Conservation (phyloP, 2,888 invertebrate species). For the Trichacis sp. region DNA sequence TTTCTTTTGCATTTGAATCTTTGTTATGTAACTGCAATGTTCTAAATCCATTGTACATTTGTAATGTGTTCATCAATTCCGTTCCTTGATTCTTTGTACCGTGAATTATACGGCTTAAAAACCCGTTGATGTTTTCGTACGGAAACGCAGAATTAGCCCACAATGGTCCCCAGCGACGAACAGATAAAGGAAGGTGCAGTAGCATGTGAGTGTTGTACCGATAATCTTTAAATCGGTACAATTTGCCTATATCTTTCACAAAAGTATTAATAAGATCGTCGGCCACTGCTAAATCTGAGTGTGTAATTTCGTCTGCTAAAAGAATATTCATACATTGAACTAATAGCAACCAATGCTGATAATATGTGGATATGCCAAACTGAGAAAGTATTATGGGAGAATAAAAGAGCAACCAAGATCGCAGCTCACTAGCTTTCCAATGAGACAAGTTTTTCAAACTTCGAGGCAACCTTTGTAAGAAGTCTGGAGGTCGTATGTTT, state of each 20-base stretch:
- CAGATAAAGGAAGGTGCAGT: conserved; percentile 9
- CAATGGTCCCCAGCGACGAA: conserved; percentile 10
- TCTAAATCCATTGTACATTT: neutral
- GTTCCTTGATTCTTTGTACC: conserved; percentile 5
- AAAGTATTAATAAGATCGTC: conserved; percentile 14
- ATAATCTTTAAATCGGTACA: neutral
- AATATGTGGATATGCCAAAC: neutral
- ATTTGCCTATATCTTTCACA: conserved; percentile 7
- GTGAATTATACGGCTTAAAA: conserved; percentile 6
- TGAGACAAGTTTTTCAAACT: neutral
- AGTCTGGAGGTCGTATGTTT: conserved; percentile 2
- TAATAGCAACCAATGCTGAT: conserved; percentile 11
- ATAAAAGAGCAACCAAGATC: conserved; percentile 12
- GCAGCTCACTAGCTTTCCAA: conserved; percentile 7
- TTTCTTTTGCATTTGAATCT: neutral
- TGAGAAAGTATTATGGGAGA: conserved; percentile 1
- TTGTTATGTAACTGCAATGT: conserved; percentile 3
- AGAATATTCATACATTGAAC: conserved; percentile 1
- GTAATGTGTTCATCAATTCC: conserved; percentile 3
- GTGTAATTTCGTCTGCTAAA: neutral
- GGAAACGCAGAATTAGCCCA: conserved; percentile 8
- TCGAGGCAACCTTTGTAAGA: conserved; percentile 9
- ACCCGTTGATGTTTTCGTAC: conserved; percentile 11
- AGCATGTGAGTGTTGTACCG: neutral
- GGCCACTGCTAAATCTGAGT: neutral